Evolutionary conservation across 2,113 vertebrate species (phyloP), one percentile per base, ranked within the genome.

Genomic region (Gadus macrocephalus): DNA sequence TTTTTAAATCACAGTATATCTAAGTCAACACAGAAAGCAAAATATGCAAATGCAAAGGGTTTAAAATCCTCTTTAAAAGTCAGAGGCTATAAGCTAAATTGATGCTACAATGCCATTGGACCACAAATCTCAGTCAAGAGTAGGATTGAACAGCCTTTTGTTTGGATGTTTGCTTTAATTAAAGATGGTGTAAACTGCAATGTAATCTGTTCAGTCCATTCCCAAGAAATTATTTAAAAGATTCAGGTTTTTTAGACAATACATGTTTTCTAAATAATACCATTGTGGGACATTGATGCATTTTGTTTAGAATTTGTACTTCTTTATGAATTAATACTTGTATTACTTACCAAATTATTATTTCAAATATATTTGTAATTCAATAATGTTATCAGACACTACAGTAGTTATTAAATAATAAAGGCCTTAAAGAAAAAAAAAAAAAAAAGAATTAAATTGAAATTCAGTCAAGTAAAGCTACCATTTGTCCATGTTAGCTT

Each of bases 21-120:
- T 25, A 68, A 64, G 58, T 62, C 70, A 19, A 49, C 63, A 68
- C 68, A 80, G 70, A 76, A 63, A 76, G 69, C 58, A 80, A 62
- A 73, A 62, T 76, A 69, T 58, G n/a, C 53, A 63, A 65, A 80
- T 69, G 22, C 56, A 74, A 81, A 82, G 56, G 66, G 42, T 20
- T 16, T 25, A 63, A 82, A 79, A 66, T 53, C 42, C 68, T 67
- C 62, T 59, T 66, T 59, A 65, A 70, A 79, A 76, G 67, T 60
- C 25, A 63, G 38, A 65, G 81, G 80, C 83, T 85, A 85, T 81
- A 86, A 75, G 59, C 15, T 58, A 58, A 58, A 58, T 5, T 77
- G 70, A 84, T 80, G 79, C 85, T 85, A 89, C 83, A 78, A 75
- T 78, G 69, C 80, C 67, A 71, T n/a, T 62, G 60, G 70, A 67